These are phyloP conservation scores for Thereva unica DNA, from an alignment of 2,888 invertebrate species.

Conservation along the genomic window DNA sequence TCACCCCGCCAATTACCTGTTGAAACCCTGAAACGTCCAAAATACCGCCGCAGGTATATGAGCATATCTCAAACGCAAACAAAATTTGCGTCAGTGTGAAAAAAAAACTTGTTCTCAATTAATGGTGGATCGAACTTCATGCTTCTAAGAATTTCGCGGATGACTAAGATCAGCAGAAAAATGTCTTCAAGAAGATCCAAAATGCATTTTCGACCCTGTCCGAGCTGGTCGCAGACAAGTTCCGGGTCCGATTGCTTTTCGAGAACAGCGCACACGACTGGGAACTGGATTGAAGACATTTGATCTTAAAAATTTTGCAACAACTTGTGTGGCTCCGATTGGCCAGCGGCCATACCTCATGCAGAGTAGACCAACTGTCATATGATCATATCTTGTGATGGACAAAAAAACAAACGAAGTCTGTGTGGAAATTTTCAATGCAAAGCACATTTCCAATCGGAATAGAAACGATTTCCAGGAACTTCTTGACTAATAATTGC, in stretches of 20 bases:
- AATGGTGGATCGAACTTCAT: too few relatives aligned
- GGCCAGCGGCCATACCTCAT: neutral
- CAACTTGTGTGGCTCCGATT: constrained; percentile 17
- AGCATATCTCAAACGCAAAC: too few relatives aligned
- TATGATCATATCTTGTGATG: neutral
- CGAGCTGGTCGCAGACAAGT: neutral
- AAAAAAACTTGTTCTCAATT: too few relatives aligned
- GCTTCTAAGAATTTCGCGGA: constrained; percentile 1
- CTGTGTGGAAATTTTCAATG: too few relatives aligned
- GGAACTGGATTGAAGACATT: constrained; percentile 10
- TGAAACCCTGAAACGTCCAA: too few relatives aligned
- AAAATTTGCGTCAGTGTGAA: too few relatives aligned
- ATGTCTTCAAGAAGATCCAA: neutral
- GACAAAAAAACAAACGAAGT: neutral
- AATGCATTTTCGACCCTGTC: neutral
- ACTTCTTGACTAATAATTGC: too few relatives aligned
- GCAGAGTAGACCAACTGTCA: constrained; percentile 1
- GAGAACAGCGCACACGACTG: constrained; percentile 15
- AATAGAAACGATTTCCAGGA: too few relatives aligned
- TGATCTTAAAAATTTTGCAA: constrained; percentile 5
- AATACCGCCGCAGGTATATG: too few relatives aligned
- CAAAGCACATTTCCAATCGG: too few relatives aligned
- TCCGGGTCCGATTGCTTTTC: constrained; percentile 23
- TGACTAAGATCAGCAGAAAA: neutral
- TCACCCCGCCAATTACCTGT: too few relatives aligned